A percentile compares a stretch with the other conserved stretches of the same genome.
phyloP scores from a whole-genome alignment of 2,113 vertebrate genomes.

The Colistium nudipinnis region DNA sequence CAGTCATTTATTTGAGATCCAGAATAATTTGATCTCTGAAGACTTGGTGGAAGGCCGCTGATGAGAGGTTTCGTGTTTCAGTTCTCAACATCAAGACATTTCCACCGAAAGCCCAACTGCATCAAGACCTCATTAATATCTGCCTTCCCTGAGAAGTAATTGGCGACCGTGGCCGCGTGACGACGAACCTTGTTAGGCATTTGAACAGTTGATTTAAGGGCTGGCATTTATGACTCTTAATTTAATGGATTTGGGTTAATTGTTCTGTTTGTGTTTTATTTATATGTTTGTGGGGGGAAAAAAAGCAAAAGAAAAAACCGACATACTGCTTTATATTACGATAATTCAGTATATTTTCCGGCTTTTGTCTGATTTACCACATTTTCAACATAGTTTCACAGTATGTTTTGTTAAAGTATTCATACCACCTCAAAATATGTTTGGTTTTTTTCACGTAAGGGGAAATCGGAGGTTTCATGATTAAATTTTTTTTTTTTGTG shows the following conservation, averaged over 20 bases:
- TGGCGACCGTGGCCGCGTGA: slow-evolving; percentile 61
- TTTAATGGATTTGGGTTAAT: slow-evolving; percentile 29
- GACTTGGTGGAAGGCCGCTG: slow-evolving; percentile 62
- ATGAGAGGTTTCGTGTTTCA: slow-evolving; percentile 69
- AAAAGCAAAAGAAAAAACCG: background rate
- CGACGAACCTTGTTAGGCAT: slow-evolving; percentile 65
- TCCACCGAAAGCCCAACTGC: slow-evolving; percentile 59
- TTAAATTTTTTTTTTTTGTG: slow-evolving; percentile 3
- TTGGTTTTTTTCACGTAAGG: too few relatives aligned
- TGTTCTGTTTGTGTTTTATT: background rate
- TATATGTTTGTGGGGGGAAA: background rate
- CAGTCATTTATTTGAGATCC: slow-evolving; percentile 71
- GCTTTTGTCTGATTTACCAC: background rate
- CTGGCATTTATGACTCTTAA: slow-evolving; percentile 13
- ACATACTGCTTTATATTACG: background rate
- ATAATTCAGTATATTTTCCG: background rate
- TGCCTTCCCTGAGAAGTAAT: slow-evolving; percentile 57
- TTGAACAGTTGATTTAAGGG: slow-evolving; percentile 49
- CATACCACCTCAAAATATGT: background rate
- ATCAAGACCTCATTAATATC: slow-evolving; percentile 73
- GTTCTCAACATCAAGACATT: slow-evolving; percentile 69
- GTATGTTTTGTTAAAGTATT: background rate
- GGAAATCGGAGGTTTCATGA: background rate
- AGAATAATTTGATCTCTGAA: slow-evolving; percentile 77
- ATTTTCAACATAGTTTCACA: background rate